These are phyloP conservation scores for Andrena dorsata DNA, from an alignment of 2,888 invertebrate genomes.

Conservation along the genomic window DNA sequence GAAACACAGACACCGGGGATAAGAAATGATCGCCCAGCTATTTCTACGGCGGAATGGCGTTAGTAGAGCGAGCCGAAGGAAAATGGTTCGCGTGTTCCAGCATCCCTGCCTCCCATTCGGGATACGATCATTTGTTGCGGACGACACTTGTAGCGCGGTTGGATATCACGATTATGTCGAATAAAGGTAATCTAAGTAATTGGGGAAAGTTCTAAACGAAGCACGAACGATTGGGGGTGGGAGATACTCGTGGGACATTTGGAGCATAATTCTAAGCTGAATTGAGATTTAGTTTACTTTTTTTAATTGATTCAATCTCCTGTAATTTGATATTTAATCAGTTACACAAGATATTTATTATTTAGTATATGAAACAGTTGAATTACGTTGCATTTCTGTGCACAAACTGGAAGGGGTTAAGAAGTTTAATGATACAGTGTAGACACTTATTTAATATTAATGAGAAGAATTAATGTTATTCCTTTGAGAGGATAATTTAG, in stretches of 20 bases:
- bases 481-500: too few species aligned
- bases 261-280: too few species aligned
- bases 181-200: slow-evolving; percentile 17
- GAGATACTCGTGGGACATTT: background rate
- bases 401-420: too few species aligned
- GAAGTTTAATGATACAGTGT: too few species aligned
- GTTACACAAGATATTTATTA: too few species aligned
- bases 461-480: too few species aligned
- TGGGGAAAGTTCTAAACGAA: background rate
- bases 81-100: slow-evolving; percentile 60
- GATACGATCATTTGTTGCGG: slow-evolving; percentile 50
- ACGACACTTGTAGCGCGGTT: slow-evolving; percentile 30
- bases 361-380: too few species aligned
- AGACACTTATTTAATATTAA: too few species aligned
- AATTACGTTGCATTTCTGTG: too few species aligned
- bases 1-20: slow-evolving; percentile 42
- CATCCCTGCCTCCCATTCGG: slow-evolving; percentile 37
- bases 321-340: too few species aligned
- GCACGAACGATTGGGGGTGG: background rate
- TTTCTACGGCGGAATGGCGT: slow-evolving; percentile 50
- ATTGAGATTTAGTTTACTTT: too few species aligned
- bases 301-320: too few species aligned
- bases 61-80: slow-evolving; percentile 41
- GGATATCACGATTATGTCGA: slow-evolving; percentile 21
- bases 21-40: slow-evolving; percentile 64